phyloP scores from a whole-genome alignment of 1,140 invertebrate genomes.

The Onthophagus taurus region DNA sequence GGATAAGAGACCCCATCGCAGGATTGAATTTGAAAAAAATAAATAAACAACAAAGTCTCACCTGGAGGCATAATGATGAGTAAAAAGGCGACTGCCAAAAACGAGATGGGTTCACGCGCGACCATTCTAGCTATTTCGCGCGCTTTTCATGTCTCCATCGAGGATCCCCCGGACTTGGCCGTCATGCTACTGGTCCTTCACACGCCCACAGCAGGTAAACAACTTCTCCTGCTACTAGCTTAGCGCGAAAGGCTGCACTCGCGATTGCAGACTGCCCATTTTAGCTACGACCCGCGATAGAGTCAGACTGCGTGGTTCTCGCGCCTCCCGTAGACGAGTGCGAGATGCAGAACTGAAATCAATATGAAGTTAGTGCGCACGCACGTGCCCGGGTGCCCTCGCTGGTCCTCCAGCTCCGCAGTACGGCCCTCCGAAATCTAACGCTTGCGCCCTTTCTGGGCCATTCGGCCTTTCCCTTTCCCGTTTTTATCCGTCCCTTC shows the following conservation, averaged over 20 bases:
- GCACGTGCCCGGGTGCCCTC: slow-evolving; percentile 12
- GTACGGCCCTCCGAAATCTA: slow-evolving; percentile 4
- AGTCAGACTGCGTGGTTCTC: slow-evolving; percentile 2
- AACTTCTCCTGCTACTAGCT: slow-evolving; percentile 25
- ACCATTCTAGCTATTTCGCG: slow-evolving; percentile 25
- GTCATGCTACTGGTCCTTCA: slow-evolving; percentile 23
- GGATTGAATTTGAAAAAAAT: no score
- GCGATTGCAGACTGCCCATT: slow-evolving; percentile 22
- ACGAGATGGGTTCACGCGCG: slow-evolving; percentile 23
- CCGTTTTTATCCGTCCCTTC: no score
- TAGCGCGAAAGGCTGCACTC: slow-evolving; percentile 21
- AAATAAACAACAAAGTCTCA: no score
- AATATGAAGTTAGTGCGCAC: slow-evolving; percentile 12
- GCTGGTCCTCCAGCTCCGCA: slow-evolving; percentile 13
- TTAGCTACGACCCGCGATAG: slow-evolving; percentile 13
- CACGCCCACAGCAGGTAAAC: slow-evolving; percentile 15
- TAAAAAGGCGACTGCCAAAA: slow-evolving; percentile 28
- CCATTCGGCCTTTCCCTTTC: no score
- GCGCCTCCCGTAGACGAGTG: slow-evolving; percentile 2
- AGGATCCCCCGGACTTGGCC: slow-evolving; percentile 28
- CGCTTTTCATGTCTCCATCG: slow-evolving; percentile 24
- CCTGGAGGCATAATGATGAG: slow-evolving; percentile 28
- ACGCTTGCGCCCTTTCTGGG: slow-evolving; percentile 8
- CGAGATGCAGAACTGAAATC: slow-evolving; percentile 9
- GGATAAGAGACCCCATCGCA: no score